Conservation (phyloP, 2,888 invertebrate genomes). For the Artemia sp. region DNA sequence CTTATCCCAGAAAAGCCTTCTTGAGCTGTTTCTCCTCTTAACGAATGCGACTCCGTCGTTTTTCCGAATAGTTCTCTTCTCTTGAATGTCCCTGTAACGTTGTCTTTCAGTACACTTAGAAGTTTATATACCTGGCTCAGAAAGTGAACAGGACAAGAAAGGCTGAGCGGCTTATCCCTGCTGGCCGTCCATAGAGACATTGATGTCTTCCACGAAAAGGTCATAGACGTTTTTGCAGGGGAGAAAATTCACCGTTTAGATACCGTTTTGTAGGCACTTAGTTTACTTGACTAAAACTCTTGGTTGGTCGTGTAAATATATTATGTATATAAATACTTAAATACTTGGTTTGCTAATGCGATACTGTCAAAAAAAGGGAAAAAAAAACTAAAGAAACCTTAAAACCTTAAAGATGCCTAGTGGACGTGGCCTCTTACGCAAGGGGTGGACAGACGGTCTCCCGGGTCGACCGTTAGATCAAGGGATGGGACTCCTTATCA, state of each 20-base stretch:
- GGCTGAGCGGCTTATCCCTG: no score
- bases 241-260: neutral
- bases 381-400: neutral
- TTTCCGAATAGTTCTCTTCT: no score
- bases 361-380: neutral
- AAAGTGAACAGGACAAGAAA: no score
- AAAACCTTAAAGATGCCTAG: neutral
- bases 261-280: neutral
- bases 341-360: slow-evolving; percentile 4
- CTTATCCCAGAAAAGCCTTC: no score
- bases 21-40: no score
- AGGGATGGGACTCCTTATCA: no score
- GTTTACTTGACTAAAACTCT: slow-evolving; percentile 11
- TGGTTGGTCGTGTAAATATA: neutral
- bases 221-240: slow-evolving; percentile 10
- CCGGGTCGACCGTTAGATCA: no score
- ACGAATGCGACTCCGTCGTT: no score
- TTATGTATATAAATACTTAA: slow-evolving; percentile 10
- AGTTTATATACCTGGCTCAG: no score
- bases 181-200: neutral
- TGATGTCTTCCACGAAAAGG: neutral
- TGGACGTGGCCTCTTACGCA: neutral
- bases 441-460: neutral
- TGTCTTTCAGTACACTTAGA: no score
- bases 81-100: no score